Conservation (phyloP, 2,113 vertebrate species). For the Macroglossus sobrinus region DNA sequence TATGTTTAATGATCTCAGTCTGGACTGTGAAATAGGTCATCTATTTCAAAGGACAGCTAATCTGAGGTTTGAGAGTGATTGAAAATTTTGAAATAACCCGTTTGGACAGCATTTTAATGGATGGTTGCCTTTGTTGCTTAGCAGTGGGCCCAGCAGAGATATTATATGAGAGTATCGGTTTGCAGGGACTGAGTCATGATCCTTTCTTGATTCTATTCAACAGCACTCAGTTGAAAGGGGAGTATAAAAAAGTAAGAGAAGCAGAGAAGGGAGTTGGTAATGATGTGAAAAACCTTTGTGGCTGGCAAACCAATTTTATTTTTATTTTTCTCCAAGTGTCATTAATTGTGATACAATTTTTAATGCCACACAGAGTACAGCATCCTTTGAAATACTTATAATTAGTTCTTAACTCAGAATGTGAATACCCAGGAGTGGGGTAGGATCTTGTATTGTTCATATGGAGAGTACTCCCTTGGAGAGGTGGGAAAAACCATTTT, state of each 20-base stretch:
- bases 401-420: background rate
- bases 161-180: constrained; percentile 35
- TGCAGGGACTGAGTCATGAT: constrained; percentile 39
- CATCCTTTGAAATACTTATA: background rate
- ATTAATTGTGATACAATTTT: background rate
- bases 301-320: background rate
- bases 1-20: background rate
- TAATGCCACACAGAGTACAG: background rate
- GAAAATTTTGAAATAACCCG: constrained; percentile 50
- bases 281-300: background rate
- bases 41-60: constrained; percentile 44
- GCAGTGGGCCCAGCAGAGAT: constrained; percentile 39
- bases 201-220: constrained; percentile 35
- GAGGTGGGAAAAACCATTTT: background rate
- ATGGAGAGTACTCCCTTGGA: background rate
- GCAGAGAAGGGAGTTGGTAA: background rate
- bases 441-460: background rate
- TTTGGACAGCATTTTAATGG: constrained; percentile 47
- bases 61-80: constrained; percentile 30
- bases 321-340: background rate
- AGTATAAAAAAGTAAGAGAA: background rate
- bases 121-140: constrained; percentile 56
- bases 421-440: background rate
- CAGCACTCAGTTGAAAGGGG: background rate
- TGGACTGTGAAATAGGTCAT: constrained; percentile 25